phyloP scores from a whole-genome alignment of 2,797 vertebrate species.

The Botia almorhae region DNA sequence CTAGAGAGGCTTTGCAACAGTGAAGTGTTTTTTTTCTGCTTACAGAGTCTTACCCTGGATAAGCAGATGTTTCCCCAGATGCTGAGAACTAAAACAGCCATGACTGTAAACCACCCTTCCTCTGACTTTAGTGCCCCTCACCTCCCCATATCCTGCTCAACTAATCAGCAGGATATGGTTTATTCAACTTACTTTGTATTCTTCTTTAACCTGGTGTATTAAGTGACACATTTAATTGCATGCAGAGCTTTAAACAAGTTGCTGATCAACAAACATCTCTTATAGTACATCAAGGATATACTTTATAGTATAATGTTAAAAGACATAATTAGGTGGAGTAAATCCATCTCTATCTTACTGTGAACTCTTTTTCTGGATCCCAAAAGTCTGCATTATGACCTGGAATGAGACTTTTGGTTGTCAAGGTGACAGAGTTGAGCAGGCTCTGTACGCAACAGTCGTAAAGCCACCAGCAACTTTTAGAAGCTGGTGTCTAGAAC shows the following conservation, averaged over 20 bases:
- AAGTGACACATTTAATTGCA: not conserved
- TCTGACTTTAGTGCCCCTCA: slow-evolving; percentile 76
- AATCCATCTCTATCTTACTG: slow-evolving; percentile 67
- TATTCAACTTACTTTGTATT: slow-evolving; percentile 76
- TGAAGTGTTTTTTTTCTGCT: slow-evolving; percentile 42
- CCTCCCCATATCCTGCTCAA: slow-evolving; percentile 64
- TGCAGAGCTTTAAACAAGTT: not conserved
- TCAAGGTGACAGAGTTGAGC: slow-evolving; percentile 80
- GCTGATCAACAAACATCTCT: not conserved
- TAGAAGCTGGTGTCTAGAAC: slow-evolving; percentile 83
- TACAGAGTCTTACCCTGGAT: slow-evolving; percentile 61
- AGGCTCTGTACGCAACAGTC: slow-evolving; percentile 79
- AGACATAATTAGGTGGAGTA: not conserved
- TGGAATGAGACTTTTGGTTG: slow-evolving; percentile 71
- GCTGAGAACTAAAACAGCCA: slow-evolving; percentile 74
- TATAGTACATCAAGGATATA: not conserved
- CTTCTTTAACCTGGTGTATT: slow-evolving; percentile 75
- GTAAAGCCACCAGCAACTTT: not conserved
- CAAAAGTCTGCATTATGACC: slow-evolving; percentile 85
- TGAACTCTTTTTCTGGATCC: slow-evolving; percentile 83
- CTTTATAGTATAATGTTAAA: not conserved
- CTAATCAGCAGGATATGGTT: not conserved
- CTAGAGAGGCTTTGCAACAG: not conserved
- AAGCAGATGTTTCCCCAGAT: slow-evolving; percentile 79
- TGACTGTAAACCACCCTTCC: slow-evolving; percentile 81